Base-by-base conservation (phyloP, 1,140 invertebrate species). In the Drosophila repleta region DNA sequence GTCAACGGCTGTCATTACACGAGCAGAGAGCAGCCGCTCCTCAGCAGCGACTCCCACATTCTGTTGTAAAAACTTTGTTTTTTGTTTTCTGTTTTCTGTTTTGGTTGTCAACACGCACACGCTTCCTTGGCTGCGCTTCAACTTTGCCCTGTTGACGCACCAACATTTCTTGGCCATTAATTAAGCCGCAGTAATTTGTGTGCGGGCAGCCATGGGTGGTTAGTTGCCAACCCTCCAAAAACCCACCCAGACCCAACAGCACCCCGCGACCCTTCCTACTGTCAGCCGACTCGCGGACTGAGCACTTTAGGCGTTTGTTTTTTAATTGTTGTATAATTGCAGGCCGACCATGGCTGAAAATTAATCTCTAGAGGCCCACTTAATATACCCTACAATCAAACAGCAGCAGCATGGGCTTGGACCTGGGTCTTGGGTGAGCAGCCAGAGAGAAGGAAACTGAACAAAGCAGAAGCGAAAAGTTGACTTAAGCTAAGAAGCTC, bases 311-410 rank as follows among this genome's bases (percentile, higher is more conserved):
- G 68, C 64, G 48, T 78, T 78, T 78, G 74, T 76, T 87, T 85
- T 64, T 82, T 87, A 87, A 88, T 87, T 88, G 82, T 70, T 70
- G 63, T 88, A 76, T 88, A 87, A 87, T 87, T 82, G 75, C 75
- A 51, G 62, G 8, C 48, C 41, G 69, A 63, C 20, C 63, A 41
- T 29, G 15, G 49, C 48, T 32, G 39, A 39, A 72, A 60, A 60
- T 72, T 53, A 72, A 66, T 66, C 62, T 53, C 53, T 35, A 11
- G 39, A 51, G 69, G 48, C 20, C 21, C 67, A 45, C 41, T 52
- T n/a, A 0, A 21, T 21, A 46, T 60, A 56, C 37, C 52, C 62
- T 58, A 15, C 10, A 41, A 15, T 10, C n/a, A 52, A 35, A 11
- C 15, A 43, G 39, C 17, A 15, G 32, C 1, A 17, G 15, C 39